Base-by-base conservation (phyloP, 2,797 vertebrate genomes). In the Xyrichtys novacula region DNA sequence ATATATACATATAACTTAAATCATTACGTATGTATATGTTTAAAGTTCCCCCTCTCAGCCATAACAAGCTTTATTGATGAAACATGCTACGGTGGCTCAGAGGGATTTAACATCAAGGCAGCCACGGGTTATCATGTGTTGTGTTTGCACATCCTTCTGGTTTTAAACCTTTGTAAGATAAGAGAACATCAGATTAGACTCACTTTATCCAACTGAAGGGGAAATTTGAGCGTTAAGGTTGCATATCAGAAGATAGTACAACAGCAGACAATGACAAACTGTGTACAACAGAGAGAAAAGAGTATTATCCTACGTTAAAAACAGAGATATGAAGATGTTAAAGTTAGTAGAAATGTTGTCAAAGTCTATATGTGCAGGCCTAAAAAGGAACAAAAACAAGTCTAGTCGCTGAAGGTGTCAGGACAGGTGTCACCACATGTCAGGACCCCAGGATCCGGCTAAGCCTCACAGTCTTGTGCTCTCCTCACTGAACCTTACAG, bases 351-450 rank as follows among this genome's bases (percentile, higher is more conserved):
- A 43, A 43, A 42, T 42, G 2, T 9, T 43, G 42, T 20, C 22
- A 11, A 8, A 22, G 4, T 43, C 9, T 7, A 3, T 43, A n/a
- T 7, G 19, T 1, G n/a, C 1, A 20, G 20, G 1, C 10, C 5
- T 3, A 25, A 23, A 15, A 25, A 2, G 43, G 20, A 25, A 25
- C 7, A 7, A 12, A n/a, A 17, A 40, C 9, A 32, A 34, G 16
- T 40, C 22, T 61, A 26, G 19, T 58, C 8, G 28, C 23, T 39
- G 20, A 39, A 66, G 23, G 29, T 36, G 58, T 36, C 25, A 54
- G 55, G 70, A 34, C 79, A 67, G 74, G 80, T 78, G 65, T 61
- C 71, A 22, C 62, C 28, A 38, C 69, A 76, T 71, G 61, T 71
- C 70, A 46, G 25, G 53, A 66, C 77, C 58, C 58, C 60, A 10